Evolutionary conservation across 2,888 invertebrate species (phyloP), one percentile per base, ranked within the genome.

Genomic region (Furcula furcula): DNA sequence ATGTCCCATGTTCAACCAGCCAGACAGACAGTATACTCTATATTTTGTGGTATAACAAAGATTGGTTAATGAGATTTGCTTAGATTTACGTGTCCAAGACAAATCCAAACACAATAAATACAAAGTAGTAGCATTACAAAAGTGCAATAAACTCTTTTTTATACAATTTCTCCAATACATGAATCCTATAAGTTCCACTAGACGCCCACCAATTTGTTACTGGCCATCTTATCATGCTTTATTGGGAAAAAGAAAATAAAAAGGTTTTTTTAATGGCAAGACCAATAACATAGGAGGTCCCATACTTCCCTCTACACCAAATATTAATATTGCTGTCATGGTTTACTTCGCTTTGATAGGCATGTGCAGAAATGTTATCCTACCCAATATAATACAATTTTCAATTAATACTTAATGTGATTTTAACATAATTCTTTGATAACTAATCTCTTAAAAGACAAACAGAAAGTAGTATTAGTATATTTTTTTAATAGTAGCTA

Each of bases 281-380:
- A 65, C 65, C 65, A 66, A 70, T 64, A 66, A 64, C 65, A 55
- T 59, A 68, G 66, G 56, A 62, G 64, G 68, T 70, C 74, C 76
- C 75, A 66, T 55, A 65, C 55, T 63, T 55, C 84, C 85, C 85
- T 56, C 85, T 86, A 86, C 84, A 84, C 85, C 85, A 76, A 63
- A 66, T 66, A 75, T 63, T n/a, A 73, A 69, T 49, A 44, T 51
- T 43, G 54, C 55, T 35, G 4, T 26, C 40, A 43, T 39, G 51
- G 44, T 40, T 56, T 51, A 47, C 38, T 30, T 36, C 27, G 36
- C 41, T 60, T 46, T 36, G 46, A 41, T 53, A 14, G 32, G 63
- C 51, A 57, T 55, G 53, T 56, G 50, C 43, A 57, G 54, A 66
- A 65, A 65, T 64, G 61, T 63, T 56, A 42, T 40, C 41, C 21